Percentiles rank a stretch among this genome's conserved stretches.
Conservation (phyloP, 2,113 vertebrate genomes). For the Chascanopsetta lugubris region DNA sequence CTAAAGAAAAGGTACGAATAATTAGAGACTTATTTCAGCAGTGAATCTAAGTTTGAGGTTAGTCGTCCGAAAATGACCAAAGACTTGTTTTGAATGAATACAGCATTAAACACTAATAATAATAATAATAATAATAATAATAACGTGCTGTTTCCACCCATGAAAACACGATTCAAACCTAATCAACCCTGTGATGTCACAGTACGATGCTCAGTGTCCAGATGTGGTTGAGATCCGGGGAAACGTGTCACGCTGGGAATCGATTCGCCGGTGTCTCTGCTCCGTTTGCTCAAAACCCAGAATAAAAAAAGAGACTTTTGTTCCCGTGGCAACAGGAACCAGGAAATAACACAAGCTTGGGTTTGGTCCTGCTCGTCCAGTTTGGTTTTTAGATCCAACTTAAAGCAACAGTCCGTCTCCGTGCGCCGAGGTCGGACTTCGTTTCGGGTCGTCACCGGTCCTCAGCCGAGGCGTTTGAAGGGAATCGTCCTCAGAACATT, state of each 20-base stretch:
- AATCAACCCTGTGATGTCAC: not conserved
- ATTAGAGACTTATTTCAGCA: too few species aligned
- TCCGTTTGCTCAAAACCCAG: conserved; percentile 37
- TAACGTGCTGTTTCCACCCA: too few species aligned
- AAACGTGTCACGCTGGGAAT: not conserved
- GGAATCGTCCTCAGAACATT: too few species aligned
- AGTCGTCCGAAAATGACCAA: too few species aligned
- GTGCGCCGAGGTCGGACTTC: not conserved
- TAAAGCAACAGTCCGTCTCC: not conserved
- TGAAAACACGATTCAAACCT: too few species aligned
- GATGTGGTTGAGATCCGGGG: fast-evolving
- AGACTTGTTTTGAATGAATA: too few species aligned
- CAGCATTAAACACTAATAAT: too few species aligned
- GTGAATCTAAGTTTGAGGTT: too few species aligned
- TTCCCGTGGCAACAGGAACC: not conserved
- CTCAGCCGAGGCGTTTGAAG: not conserved
- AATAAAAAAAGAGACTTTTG: not conserved
- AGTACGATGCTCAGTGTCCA: not conserved
- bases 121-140: too few species aligned
- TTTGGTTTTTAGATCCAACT: not conserved
- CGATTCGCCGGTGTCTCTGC: not conserved
- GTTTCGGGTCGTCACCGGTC: not conserved
- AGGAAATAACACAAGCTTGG: not conserved
- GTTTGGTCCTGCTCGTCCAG: not conserved
- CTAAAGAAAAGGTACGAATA: too few species aligned